A percentile compares a stretch with the other conserved stretches of the same genome.
phyloP scores from a whole-genome alignment of 2,113 vertebrate genomes.

The Crotalus tigris region DNA sequence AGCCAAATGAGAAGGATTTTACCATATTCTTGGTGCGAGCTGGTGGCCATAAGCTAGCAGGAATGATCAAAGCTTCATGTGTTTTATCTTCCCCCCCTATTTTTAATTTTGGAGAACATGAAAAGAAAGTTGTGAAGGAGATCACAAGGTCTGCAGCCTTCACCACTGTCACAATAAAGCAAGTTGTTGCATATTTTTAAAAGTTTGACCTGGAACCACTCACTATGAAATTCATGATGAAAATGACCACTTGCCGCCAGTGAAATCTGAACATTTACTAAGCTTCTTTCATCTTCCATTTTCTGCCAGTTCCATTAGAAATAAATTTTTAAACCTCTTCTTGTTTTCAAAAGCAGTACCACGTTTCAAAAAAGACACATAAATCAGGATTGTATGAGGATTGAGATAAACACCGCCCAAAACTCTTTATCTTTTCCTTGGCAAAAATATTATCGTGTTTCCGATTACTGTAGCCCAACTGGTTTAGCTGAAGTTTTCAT shows the following conservation, averaged over 20 bases:
- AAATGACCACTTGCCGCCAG: not conserved
- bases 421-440: not conserved
- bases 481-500: not conserved
- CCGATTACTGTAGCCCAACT: not conserved
- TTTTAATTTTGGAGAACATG: not conserved
- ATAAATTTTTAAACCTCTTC: not conserved
- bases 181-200: not conserved
- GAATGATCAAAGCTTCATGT: not conserved
- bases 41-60: not conserved
- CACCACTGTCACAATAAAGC: not conserved
- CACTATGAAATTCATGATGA: not conserved
- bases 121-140: not conserved
- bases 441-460: slow-evolving; percentile 14
- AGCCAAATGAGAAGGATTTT: not conserved
- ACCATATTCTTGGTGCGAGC: not conserved
- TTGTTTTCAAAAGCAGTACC: not conserved
- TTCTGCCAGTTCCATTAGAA: not conserved
- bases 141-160: not conserved
- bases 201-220: not conserved
- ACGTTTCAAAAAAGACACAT: not conserved
- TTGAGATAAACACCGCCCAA: slow-evolving; percentile 2
- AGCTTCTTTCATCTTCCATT: not conserved
- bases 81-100: not conserved
- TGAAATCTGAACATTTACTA: not conserved
- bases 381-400: not conserved